phyloP scores from a whole-genome alignment of 2,113 vertebrate genomes.

The Picathartes gymnocephalus region DNA sequence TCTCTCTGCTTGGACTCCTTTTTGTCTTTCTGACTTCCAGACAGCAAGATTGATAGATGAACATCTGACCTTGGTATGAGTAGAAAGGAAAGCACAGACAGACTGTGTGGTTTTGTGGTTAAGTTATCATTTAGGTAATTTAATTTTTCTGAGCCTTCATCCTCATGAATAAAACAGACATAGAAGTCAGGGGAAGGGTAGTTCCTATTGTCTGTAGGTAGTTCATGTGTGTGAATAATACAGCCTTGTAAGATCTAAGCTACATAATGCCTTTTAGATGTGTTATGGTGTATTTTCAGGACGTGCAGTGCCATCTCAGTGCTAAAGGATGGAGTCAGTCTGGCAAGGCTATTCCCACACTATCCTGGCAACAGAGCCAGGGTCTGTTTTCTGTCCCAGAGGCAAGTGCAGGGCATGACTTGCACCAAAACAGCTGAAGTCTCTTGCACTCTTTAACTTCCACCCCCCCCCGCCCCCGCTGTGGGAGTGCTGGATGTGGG shows the following conservation, averaged over 20 bases:
- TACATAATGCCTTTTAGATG: background rate
- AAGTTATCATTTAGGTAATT: background rate
- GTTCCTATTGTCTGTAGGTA: background rate
- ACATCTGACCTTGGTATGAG: background rate
- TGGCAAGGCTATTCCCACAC: fast-evolving
- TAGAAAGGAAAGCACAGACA: background rate
- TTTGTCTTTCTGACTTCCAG: background rate
- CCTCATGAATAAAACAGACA: background rate
- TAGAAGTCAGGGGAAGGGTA: background rate
- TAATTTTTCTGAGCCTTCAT: background rate
- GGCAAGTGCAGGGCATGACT: background rate
- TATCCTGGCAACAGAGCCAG: background rate
- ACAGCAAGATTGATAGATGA: background rate
- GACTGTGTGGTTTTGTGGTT: background rate
- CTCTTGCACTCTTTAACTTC: background rate
- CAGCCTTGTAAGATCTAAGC: background rate
- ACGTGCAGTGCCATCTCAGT: background rate
- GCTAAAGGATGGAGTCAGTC: background rate
- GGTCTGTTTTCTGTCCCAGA: background rate
- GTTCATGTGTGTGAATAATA: background rate
- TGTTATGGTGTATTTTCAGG: background rate
- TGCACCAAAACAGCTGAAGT: background rate
- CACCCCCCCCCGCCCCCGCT: too few species aligned
- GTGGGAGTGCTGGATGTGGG: background rate
- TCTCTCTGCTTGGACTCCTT: background rate